Percentiles rank a stretch among this genome's conserved stretches.
phyloP scores from a whole-genome alignment of 1,140 invertebrate genomes.

The Zaprionus ornatus region DNA sequence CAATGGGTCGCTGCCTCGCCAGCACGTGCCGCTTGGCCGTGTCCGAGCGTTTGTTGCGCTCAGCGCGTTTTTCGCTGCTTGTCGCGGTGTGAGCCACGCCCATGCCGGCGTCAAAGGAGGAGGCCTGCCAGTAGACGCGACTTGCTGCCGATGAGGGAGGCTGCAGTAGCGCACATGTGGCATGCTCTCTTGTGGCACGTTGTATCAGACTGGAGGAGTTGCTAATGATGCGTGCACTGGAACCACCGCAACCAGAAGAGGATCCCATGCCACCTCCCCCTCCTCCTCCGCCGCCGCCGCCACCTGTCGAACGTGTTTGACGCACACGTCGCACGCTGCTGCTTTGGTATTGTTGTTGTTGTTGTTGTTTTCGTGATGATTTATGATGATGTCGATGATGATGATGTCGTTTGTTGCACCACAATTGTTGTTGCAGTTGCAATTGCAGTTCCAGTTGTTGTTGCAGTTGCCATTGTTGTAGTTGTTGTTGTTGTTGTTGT shows the following conservation, averaged over 20 bases:
- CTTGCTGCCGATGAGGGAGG: slow-evolving; percentile 50
- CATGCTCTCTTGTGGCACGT: slow-evolving; percentile 62
- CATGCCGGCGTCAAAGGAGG: slow-evolving; percentile 85
- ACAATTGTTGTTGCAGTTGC: slow-evolving; percentile 49
- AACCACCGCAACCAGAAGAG: slow-evolving; percentile 26
- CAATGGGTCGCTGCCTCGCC: slow-evolving; percentile 89
- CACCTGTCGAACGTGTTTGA: slow-evolving; percentile 34
- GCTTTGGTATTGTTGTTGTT: slow-evolving; percentile 40
- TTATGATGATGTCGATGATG: slow-evolving; percentile 65
- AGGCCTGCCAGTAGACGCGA: slow-evolving; percentile 77
- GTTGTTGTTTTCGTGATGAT: slow-evolving; percentile 48
- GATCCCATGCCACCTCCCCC: slow-evolving; percentile 31
- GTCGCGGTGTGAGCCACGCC: slow-evolving; percentile 48
- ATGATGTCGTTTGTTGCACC: slow-evolving; percentile 66
- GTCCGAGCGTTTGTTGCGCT: slow-evolving; percentile 85
- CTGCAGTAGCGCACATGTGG: slow-evolving; percentile 66
- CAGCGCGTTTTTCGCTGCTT: slow-evolving; percentile 68
- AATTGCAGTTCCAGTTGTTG: slow-evolving; percentile 39
- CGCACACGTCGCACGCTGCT: slow-evolving; percentile 67
- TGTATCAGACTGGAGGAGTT: slow-evolving; percentile 78
- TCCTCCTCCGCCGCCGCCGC: slow-evolving; percentile 8
- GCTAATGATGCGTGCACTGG: slow-evolving; percentile 68
- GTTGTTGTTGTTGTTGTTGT: slow-evolving; percentile 27
- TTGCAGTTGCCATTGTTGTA: slow-evolving; percentile 63
- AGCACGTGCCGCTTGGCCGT: slow-evolving; percentile 90